Evolutionary conservation across 2,888 invertebrate species (phyloP).

Genomic region (Syrphus vitripennis): DNA sequence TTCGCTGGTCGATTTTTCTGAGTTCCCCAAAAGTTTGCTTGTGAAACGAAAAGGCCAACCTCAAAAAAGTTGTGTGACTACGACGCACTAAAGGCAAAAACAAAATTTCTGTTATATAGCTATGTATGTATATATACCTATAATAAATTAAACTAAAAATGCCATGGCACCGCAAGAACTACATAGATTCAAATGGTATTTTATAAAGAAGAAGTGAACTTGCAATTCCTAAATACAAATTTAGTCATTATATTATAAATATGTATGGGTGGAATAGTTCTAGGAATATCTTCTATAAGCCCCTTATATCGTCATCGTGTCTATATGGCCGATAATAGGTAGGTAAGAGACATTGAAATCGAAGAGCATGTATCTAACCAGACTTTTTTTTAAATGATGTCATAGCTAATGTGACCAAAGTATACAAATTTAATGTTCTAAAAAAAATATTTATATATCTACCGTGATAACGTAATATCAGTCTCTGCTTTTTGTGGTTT

Average conservation of each 20-base stretch:
- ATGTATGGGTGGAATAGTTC: conserved; percentile 10
- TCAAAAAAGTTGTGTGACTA: conserved; percentile 53
- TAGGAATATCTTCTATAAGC: conserved; percentile 2
- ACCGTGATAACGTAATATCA: too few species aligned
- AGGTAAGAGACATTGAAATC: neutral
- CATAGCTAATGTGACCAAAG: neutral
- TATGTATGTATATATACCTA: conserved; percentile 5
- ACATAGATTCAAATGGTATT: conserved; percentile 38
- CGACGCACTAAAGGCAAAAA: conserved; percentile 38
- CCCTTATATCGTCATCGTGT: neutral
- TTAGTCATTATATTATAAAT: conserved; percentile 8
- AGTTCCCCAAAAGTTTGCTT: conserved; percentile 55
- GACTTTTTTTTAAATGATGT: neutral
- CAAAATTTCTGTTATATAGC: too few species aligned
- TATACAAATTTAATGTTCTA: too few species aligned
- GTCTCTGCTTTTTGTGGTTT: too few species aligned
- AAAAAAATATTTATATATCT: too few species aligned
- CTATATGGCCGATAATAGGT: neutral
- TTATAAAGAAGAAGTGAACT: conserved; percentile 27
- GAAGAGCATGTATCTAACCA: neutral
- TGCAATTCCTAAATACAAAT: conserved; percentile 54
- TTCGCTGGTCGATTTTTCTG: conserved; percentile 45
- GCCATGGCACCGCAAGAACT: conserved; percentile 42
- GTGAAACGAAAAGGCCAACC: conserved; percentile 55
- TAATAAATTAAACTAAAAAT: conserved; percentile 37